Conservation (phyloP, 2,888 invertebrate genomes). For the Trichogramma dendrolimi region DNA sequence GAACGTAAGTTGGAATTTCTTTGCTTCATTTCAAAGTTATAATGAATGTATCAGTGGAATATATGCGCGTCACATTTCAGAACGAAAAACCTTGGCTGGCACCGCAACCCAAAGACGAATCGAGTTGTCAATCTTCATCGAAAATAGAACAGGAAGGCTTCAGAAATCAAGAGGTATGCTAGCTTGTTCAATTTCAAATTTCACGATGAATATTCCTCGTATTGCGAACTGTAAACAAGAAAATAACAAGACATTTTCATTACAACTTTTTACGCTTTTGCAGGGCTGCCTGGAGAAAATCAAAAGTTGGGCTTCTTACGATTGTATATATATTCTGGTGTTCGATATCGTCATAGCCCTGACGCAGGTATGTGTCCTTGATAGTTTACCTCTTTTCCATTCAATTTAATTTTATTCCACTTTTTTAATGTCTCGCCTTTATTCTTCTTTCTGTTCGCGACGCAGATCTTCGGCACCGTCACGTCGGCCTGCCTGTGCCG, state of each 20-base stretch:
- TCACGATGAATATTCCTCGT: neutral
- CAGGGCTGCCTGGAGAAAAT: conserved; percentile 54
- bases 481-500: conserved; percentile 44
- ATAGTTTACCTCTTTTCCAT: too few relatives aligned
- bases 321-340: conserved; percentile 28
- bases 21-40: neutral
- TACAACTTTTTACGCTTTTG: conserved; percentile 10
- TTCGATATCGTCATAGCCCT: too few relatives aligned
- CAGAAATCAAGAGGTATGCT: conserved; percentile 46
- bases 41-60: neutral
- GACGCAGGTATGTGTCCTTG: too few relatives aligned
- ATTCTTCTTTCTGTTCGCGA: too few relatives aligned
- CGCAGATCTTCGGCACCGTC: conserved; percentile 42
- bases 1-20: conserved; percentile 40
- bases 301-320: conserved; percentile 50
- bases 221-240: too few relatives aligned
- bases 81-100: conserved; percentile 48
- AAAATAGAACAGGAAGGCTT: conserved; percentile 40
- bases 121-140: conserved; percentile 42
- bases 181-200: conserved; percentile 2
- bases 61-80: conserved; percentile 30
- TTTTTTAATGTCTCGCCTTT: too few relatives aligned
- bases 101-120: conserved; percentile 45
- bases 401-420: too few relatives aligned
- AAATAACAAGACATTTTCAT: neutral